Conservation (phyloP, 2,888 invertebrate genomes). For the Amphiduros pacificus region DNA sequence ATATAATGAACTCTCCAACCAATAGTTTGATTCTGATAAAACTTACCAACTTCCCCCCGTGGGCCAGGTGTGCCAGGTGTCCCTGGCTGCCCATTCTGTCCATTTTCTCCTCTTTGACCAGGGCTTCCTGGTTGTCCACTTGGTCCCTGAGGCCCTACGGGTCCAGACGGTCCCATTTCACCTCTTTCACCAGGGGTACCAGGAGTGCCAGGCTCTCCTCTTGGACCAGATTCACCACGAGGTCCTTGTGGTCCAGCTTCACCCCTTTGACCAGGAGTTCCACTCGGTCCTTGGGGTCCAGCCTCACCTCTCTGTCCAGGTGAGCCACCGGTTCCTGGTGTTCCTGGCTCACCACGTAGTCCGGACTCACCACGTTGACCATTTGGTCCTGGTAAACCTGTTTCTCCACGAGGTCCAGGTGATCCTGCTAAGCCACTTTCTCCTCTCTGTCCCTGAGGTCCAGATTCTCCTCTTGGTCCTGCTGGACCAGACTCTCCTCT, state of each 20-base stretch:
- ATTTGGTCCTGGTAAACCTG: constrained; percentile 23
- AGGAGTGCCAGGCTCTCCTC: constrained; percentile 7
- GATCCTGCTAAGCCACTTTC: constrained; percentile 17
- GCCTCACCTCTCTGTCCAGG: constrained; percentile 29
- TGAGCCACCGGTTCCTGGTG: constrained; percentile 11
- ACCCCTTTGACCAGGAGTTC: constrained; percentile 20
- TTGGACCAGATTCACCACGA: constrained; percentile 7
- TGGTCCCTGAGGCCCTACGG: constrained; percentile 13
- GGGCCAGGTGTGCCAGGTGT: constrained; percentile 21
- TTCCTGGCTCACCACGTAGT: constrained; percentile 6
- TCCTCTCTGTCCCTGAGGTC: constrained; percentile 21
- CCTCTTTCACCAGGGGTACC: constrained; percentile 5
- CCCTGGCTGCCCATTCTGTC: constrained; percentile 7
- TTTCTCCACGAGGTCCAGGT: constrained; percentile 22
- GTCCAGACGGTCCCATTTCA: constrained; percentile 10
- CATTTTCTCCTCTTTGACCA: constrained; percentile 12
- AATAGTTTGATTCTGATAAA: not conserved
- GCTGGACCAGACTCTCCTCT: constrained; percentile 7
- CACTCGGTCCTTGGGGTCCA: constrained; percentile 13
- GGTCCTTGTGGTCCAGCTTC: constrained; percentile 8
- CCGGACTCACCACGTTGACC: constrained; percentile 7
- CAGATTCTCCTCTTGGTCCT: constrained; percentile 5
- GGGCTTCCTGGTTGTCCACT: not conserved
- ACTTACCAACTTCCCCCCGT: constrained; percentile 19
- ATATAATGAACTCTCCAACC: too few species aligned